Percentiles rank a stretch among this genome's conserved stretches.
phyloP scores from a whole-genome alignment of 2,888 invertebrate species.

The Cataglyphis livida region DNA sequence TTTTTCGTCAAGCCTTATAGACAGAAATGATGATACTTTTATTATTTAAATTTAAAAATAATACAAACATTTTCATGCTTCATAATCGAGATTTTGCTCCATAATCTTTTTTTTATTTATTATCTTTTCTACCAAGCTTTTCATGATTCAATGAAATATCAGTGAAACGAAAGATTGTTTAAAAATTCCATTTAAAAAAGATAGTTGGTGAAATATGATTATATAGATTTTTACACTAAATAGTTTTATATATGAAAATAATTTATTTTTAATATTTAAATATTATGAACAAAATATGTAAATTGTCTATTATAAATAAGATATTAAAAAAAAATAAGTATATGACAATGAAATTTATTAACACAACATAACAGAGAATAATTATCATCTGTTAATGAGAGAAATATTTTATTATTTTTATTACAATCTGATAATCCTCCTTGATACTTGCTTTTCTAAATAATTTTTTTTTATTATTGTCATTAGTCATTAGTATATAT shows the following conservation, averaged over 20 bases:
- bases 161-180: background rate
- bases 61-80: constrained; percentile 5
- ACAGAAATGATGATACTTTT: constrained; percentile 58
- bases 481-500: constrained; percentile 36
- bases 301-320: background rate
- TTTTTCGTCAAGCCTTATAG: background rate
- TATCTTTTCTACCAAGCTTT: background rate
- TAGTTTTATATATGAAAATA: constrained; percentile 15
- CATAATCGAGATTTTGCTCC: background rate
- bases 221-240: background rate
- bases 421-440: background rate
- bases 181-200: background rate
- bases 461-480: background rate
- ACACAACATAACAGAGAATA: background rate
- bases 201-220: background rate
- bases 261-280: background rate
- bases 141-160: background rate
- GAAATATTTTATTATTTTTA: constrained; percentile 32
- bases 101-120: too few species aligned
- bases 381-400: constrained; percentile 1
- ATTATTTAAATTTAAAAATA: constrained; percentile 30
- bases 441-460: background rate
- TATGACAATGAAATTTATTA: background rate
- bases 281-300: constrained; percentile 13
- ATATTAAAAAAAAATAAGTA: constrained; percentile 2